These are phyloP conservation scores for Mamestra brassicae DNA, from an alignment of 2,888 invertebrate species.

Conservation along the genomic window DNA sequence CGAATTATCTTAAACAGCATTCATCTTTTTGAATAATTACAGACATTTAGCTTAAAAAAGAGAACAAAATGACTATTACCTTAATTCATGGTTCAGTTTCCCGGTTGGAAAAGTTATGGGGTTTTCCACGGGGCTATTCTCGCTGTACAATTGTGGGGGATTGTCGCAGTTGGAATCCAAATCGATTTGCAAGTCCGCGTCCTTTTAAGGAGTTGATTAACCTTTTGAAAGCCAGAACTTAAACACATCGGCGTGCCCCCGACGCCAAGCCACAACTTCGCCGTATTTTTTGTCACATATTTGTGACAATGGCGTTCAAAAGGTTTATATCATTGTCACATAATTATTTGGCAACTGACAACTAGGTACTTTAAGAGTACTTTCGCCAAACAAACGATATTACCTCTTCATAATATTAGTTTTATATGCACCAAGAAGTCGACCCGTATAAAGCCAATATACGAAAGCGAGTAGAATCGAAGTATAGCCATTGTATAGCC, in stretches of 20 bases:
- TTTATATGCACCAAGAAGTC: background rate
- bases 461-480: background rate
- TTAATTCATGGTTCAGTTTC: slow-evolving; percentile 58
- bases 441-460: background rate
- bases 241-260: too few relatives aligned
- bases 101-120: slow-evolving; percentile 15
- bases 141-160: too few relatives aligned
- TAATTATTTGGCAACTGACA: too few relatives aligned
- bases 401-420: too few relatives aligned
- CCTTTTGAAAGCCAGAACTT: too few relatives aligned
- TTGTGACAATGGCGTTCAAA: too few relatives aligned
- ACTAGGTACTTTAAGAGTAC: too few relatives aligned
- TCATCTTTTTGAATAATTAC: slow-evolving; percentile 88
- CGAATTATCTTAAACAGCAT: slow-evolving; percentile 85
- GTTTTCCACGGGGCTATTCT: background rate
- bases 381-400: too few relatives aligned
- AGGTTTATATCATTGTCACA: too few relatives aligned
- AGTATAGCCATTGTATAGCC: background rate
- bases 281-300: too few relatives aligned
- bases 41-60: slow-evolving; percentile 72
- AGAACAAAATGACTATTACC: slow-evolving; percentile 70
- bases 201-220: background rate
- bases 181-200: background rate
- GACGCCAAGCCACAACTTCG: too few relatives aligned
- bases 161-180: background rate